Evolutionary conservation across 1,140 invertebrate species (phyloP).

Genomic region (Lepidostoma basale): DNA sequence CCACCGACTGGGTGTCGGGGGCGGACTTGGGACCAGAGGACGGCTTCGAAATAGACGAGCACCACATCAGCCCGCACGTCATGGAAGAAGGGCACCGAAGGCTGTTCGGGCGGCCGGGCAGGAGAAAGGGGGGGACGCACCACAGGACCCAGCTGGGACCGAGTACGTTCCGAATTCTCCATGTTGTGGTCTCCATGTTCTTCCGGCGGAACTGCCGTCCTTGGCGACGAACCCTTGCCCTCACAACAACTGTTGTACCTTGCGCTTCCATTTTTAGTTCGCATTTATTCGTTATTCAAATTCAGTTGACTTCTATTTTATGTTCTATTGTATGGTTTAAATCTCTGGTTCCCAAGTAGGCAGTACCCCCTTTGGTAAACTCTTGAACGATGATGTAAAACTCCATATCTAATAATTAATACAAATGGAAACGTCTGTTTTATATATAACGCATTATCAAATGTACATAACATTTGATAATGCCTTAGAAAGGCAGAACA

Average conservation of each 20-base stretch:
- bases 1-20: slow-evolving; percentile 36
- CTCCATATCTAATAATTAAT: too few species aligned
- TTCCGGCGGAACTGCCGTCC: too few species aligned
- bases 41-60: slow-evolving; percentile 37
- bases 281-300: background rate
- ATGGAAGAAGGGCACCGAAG: slow-evolving; percentile 44
- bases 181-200: slow-evolving; percentile 14
- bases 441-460: too few species aligned
- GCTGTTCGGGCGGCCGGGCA: slow-evolving; percentile 50
- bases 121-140: slow-evolving; percentile 54
- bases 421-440: too few species aligned
- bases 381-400: too few species aligned
- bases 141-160: slow-evolving; percentile 37
- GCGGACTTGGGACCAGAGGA: slow-evolving; percentile 38
- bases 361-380: too few species aligned
- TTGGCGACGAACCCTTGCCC: too few species aligned
- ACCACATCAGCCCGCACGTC: slow-evolving; percentile 44
- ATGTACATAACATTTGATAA: too few species aligned
- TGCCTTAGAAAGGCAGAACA: too few species aligned
- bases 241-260: background rate
- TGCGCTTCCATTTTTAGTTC: slow-evolving; percentile 8
- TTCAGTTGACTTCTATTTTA: background rate
- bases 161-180: slow-evolving; percentile 39
- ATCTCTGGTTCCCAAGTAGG: too few species aligned
- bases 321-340: too few species aligned